A percentile compares a stretch with the other conserved stretches of the same genome.
These are phyloP conservation scores for Liopterus haemorrhoidalis DNA, from an alignment of 2,888 invertebrate species.

Conservation along the genomic window DNA sequence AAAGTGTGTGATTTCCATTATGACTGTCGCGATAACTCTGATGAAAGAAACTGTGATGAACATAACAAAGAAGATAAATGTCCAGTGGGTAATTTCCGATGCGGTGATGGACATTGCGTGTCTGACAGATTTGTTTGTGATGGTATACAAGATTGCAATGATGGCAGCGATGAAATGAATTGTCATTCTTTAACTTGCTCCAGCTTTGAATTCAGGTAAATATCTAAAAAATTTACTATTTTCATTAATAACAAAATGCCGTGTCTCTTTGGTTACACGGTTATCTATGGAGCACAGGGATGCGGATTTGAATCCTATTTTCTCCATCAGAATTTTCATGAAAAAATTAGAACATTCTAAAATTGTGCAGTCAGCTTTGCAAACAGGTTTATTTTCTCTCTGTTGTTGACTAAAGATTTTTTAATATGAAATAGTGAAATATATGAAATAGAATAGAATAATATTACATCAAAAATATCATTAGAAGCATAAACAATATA, in stretches of 20 bases:
- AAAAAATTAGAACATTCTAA: no score
- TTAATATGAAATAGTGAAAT: no score
- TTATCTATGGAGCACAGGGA: no score
- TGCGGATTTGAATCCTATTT: no score
- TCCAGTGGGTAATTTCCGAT: constrained; percentile 47
- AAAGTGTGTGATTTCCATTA: constrained; percentile 49
- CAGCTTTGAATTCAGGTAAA: constrained; percentile 43
- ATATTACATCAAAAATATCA: no score
- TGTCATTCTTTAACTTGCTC: constrained; percentile 40
- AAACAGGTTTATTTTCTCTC: no score
- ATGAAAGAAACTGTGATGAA: constrained; percentile 50
- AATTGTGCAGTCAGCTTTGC: no score
- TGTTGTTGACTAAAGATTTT: no score
- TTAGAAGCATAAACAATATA: no score
- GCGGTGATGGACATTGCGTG: constrained; percentile 50
- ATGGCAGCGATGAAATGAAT: constrained; percentile 47
- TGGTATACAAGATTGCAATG: constrained; percentile 47
- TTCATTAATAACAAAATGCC: background rate
- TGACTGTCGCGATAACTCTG: constrained; percentile 54
- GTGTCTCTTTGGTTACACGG: background rate
- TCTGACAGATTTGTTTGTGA: constrained; percentile 50
- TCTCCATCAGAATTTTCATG: no score
- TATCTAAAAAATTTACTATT: no score
- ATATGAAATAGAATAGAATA: no score
- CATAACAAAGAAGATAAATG: constrained; percentile 39